A percentile compares a stretch with the other conserved stretches of the same genome.
These are phyloP conservation scores for Plagiodera versicolora DNA, from an alignment of 2,888 invertebrate species.

Conservation along the genomic window DNA sequence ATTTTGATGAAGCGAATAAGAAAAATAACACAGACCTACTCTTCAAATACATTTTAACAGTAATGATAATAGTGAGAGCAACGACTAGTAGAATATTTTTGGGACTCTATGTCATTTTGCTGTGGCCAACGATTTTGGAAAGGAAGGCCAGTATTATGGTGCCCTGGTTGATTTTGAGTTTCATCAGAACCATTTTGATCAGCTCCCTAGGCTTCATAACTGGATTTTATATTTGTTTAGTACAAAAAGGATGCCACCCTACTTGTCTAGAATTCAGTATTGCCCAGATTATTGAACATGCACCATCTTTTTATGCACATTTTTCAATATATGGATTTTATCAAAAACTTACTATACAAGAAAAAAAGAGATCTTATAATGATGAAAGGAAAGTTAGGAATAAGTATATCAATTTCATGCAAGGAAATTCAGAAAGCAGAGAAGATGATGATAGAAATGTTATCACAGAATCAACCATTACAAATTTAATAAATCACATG, in stretches of 20 bases:
- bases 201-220: slow-evolving; percentile 22
- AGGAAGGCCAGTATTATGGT: slow-evolving; percentile 26
- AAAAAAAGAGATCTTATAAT: not conserved
- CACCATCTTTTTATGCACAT: slow-evolving; percentile 34
- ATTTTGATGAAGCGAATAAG: slow-evolving; percentile 8
- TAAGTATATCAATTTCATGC: not conserved
- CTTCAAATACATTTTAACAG: slow-evolving; percentile 11
- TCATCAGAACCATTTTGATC: slow-evolving; percentile 26
- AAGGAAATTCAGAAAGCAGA: not conserved
- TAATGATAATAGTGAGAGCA: slow-evolving; percentile 13
- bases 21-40: not conserved
- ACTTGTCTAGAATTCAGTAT: slow-evolving; percentile 33
- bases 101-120: slow-evolving; percentile 9
- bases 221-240: slow-evolving; percentile 26
- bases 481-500: slow-evolving; percentile 15
- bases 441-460: slow-evolving; percentile 10
- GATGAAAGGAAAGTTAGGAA: not conserved
- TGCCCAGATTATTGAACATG: slow-evolving; percentile 32
- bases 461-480: slow-evolving; percentile 15
- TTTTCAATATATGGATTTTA: slow-evolving; percentile 27
- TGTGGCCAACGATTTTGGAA: slow-evolving; percentile 17
- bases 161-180: slow-evolving; percentile 33
- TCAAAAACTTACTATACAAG: not conserved
- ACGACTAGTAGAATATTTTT: slow-evolving; percentile 16
- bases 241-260: slow-evolving; percentile 24